phyloP scores from a whole-genome alignment of 2,113 vertebrate species.

The Capreolus pygargus region DNA sequence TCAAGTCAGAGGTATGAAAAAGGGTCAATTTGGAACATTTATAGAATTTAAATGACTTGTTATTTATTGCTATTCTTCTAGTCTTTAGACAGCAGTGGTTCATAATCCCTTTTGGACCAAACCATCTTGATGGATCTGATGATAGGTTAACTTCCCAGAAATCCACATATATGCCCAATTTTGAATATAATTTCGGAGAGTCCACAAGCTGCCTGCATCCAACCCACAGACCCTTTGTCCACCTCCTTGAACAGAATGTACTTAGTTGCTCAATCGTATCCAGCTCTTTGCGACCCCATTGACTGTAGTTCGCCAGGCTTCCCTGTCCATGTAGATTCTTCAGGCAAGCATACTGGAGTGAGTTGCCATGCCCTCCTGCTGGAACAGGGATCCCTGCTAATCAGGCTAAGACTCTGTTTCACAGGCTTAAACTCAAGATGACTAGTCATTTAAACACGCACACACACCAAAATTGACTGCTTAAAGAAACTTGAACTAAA shows the following conservation, averaged over 20 bases:
- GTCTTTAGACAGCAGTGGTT: neutral
- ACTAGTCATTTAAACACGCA: neutral
- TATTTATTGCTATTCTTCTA: neutral
- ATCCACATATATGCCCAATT: neutral
- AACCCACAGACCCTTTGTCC: neutral
- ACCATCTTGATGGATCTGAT: neutral
- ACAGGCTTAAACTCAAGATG: neutral
- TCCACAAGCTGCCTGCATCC: neutral
- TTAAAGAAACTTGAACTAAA: neutral
- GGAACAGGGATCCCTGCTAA: neutral
- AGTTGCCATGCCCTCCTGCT: neutral
- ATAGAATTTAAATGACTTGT: constrained; percentile 31
- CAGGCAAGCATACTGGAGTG: neutral
- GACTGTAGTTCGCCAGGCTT: neutral
- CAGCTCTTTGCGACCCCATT: neutral
- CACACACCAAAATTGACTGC: neutral
- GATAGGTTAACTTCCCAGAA: neutral
- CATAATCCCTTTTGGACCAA: neutral
- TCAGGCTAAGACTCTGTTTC: neutral
- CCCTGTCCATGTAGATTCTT: neutral
- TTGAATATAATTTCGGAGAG: neutral
- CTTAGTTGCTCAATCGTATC: neutral
- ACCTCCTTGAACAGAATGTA: neutral
- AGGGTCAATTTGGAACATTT: neutral
- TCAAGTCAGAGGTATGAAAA: neutral